A percentile compares a stretch with the other conserved stretches of the same genome.
Conservation (phyloP, 2,797 vertebrate genomes). For the Momotus momota region DNA sequence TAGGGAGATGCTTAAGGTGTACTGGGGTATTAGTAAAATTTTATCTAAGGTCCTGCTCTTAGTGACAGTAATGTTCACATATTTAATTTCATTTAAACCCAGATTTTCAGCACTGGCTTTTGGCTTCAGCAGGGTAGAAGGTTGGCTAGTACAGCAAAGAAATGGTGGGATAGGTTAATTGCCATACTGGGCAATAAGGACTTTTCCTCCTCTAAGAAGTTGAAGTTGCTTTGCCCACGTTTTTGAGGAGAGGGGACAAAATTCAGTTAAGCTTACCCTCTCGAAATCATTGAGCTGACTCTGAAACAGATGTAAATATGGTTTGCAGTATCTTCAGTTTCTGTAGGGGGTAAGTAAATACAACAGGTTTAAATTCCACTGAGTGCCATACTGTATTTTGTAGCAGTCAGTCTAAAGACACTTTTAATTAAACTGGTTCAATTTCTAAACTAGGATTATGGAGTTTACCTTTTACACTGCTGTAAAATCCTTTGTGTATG, state of each 20-base stretch:
- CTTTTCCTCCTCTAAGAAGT: background rate
- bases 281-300: background rate
- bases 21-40: background rate
- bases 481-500: background rate
- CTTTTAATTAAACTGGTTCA: conserved; percentile 29
- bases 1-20: background rate
- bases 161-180: background rate
- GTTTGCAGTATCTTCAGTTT: background rate
- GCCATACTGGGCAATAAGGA: background rate
- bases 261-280: background rate
- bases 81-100: background rate
- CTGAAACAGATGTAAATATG: background rate
- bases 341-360: background rate
- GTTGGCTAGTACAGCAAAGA: background rate
- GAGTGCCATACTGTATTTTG: background rate
- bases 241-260: background rate
- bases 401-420: background rate
- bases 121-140: background rate
- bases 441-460: background rate
- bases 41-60: background rate
- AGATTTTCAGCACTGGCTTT: background rate
- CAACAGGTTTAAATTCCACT: background rate
- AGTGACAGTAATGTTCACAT: background rate
- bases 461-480: background rate
- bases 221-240: background rate